These are phyloP conservation scores for Anas acuta DNA, from an alignment of 2,797 vertebrate genomes.

Conservation along the genomic window DNA sequence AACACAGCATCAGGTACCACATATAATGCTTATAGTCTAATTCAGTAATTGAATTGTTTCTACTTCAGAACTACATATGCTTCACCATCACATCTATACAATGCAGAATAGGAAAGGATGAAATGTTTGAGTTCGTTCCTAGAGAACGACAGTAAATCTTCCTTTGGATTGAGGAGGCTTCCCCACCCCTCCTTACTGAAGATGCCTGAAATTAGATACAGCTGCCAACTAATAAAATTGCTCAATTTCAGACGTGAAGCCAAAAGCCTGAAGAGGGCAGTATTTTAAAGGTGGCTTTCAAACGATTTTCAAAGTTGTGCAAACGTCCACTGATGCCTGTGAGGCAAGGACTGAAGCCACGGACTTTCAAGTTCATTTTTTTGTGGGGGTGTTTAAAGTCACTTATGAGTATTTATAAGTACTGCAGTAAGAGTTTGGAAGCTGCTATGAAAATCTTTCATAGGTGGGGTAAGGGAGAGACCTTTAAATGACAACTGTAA, in stretches of 20 bases:
- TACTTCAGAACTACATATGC: not conserved
- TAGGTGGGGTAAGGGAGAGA: not conserved
- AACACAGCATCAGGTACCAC: not conserved
- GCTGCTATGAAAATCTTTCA: not conserved
- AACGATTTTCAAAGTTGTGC: fast-evolving
- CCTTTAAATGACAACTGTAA: not conserved
- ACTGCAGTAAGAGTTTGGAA: not conserved
- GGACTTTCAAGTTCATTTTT: fast-evolving
- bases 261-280: constrained; percentile 16
- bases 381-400: fast-evolving
- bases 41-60: not conserved
- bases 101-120: not conserved
- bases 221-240: not conserved
- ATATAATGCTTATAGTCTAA: not conserved
- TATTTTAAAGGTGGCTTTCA: not conserved
- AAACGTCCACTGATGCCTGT: fast-evolving
- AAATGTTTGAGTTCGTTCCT: not conserved
- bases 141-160: not conserved
- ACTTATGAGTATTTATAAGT: not conserved
- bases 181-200: not conserved
- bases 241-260: not conserved
- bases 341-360: fast-evolving
- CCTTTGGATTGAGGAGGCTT: not conserved
- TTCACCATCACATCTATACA: not conserved
- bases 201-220: not conserved